Evolutionary conservation across 2,797 vertebrate genomes (phyloP), one percentile per base, ranked within the genome.

Genomic region (Momotus momota): DNA sequence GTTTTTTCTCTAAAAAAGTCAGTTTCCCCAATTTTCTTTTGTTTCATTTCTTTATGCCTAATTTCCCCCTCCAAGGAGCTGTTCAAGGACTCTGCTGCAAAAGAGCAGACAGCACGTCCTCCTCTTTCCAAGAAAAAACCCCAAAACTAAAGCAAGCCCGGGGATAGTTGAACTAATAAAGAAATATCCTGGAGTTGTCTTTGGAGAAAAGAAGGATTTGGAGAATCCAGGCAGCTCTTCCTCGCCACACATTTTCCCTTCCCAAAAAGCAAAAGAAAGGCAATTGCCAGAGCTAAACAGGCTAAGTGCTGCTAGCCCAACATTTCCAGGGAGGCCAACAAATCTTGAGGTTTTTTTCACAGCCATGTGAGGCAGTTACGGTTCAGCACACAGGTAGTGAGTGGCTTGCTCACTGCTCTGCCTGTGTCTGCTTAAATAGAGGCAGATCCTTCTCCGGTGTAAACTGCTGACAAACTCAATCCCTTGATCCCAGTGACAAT

Each of bases 221-320:
- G 82, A 48, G 77, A 95, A 88, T 81, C 31, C 85, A 88, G 60
- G 58, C 77, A 94, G 74, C 31, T 29, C 7, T 86, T 94, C 69
- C 87, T 90, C 5, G 1, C 40, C 73, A 29, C 51, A 52, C 10
- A 29, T 88, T 84, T 90, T 83, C 35, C 40, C 51, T 83, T 91
- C 82, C 91, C 87, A 35, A 93, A 86, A 73, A 91, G 48, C 66
- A 88, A 31, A 94, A 81, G 27, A 88, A 94, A 94, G 65, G 48
- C 72, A 90, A 84, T 33, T 86, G 45, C 43, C 46, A 70, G 80
- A 66, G 48, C 67, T 66, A 60, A 88, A 55, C 74, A 73, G 48
- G 35, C 73, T 51, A 46, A 48, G 14, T 33, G 62, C 54, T 81
- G 71, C 80, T 90, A 79, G 84, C 60, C 55, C 86, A 86, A 21